Conservation (phyloP, 2,797 vertebrate genomes). For the Pantherophis alleghaniensis region DNA sequence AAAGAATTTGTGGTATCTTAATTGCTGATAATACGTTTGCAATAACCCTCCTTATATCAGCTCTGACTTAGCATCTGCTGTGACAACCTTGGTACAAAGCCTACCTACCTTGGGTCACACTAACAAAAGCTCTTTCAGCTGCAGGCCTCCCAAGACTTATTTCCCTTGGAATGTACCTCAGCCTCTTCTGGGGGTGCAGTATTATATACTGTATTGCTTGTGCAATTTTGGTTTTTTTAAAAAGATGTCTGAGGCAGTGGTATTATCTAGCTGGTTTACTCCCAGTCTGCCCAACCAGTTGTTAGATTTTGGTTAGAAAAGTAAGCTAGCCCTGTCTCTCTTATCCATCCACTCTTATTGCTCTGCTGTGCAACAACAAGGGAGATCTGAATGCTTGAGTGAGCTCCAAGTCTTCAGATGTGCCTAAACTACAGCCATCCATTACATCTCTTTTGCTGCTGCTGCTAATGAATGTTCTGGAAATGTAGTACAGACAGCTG, state of each 20-base stretch:
- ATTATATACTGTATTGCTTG: neutral
- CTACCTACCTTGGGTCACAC: neutral
- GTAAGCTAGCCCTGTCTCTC: neutral
- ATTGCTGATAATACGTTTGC: slow-evolving; percentile 35
- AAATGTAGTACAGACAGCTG: neutral
- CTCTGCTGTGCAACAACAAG: neutral
- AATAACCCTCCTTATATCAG: neutral
- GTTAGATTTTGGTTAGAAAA: neutral
- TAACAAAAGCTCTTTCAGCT: neutral
- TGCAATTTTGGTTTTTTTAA: neutral
- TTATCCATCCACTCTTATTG: neutral
- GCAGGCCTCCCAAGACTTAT: neutral
- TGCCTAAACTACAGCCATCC: neutral
- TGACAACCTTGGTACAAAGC: neutral
- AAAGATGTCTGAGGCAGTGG: neutral
- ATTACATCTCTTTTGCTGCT: neutral
- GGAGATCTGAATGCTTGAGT: neutral
- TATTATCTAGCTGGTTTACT: neutral
- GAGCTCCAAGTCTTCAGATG: neutral
- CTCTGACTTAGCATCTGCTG: neutral
- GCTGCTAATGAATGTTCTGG: neutral
- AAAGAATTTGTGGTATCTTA: slow-evolving; percentile 36
- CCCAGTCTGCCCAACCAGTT: neutral
- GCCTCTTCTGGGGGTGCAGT: neutral
- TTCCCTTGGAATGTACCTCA: neutral